These are phyloP conservation scores for Micrasema longulum DNA, from an alignment of 1,140 invertebrate species.

Conservation along the genomic window DNA sequence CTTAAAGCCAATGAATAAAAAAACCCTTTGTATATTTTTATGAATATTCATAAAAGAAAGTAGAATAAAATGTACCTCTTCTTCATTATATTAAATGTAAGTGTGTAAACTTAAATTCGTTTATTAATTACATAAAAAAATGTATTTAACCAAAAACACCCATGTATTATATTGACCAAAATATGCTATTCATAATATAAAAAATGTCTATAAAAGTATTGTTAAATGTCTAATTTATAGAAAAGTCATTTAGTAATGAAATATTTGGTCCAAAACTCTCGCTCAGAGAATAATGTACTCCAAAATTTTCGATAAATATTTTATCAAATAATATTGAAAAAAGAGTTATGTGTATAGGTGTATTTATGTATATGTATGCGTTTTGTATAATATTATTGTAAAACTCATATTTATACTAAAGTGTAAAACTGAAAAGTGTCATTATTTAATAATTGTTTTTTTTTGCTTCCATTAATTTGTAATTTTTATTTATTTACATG, in stretches of 20 bases:
- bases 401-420: slow-evolving; percentile 25
- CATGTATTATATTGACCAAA: slow-evolving; percentile 28
- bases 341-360: no score
- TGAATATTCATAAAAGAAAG: neutral
- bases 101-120: neutral
- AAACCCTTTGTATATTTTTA: neutral
- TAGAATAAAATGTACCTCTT: neutral
- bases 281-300: neutral
- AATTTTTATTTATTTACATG: no score
- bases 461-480: no score
- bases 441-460: no score
- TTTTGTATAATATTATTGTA: slow-evolving; percentile 3
- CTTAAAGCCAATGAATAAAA: no score
- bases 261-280: slow-evolving; percentile 30
- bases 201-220: neutral
- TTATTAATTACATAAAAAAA: neutral
- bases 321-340: neutral
- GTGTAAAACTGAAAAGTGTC: slow-evolving; percentile 9
- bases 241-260: slow-evolving; percentile 1
- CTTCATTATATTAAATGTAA: neutral
- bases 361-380: neutral
- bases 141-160: neutral
- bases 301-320: neutral
- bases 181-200: neutral
- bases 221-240: neutral